Percentiles rank a stretch among this genome's conserved stretches.
phyloP scores from a whole-genome alignment of 2,797 vertebrate species.

The Rhabdophis nuchalis region DNA sequence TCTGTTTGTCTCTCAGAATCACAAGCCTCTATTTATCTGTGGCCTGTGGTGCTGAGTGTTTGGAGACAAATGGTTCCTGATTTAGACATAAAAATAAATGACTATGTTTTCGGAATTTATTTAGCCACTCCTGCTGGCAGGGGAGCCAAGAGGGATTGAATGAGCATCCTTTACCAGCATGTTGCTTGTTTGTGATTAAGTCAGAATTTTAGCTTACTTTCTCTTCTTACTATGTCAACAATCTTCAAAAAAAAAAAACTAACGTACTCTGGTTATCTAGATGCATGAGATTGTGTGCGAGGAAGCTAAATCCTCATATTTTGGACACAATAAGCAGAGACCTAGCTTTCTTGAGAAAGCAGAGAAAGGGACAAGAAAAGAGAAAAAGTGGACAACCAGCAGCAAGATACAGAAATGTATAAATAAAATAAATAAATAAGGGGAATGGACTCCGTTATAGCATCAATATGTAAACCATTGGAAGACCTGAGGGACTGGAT shows the following conservation, averaged over 20 bases:
- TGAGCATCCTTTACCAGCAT: background rate
- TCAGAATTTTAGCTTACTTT: background rate
- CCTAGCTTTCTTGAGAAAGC: background rate
- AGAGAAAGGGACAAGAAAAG: background rate
- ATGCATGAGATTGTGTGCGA: background rate
- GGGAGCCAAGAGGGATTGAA: background rate
- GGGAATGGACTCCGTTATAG: background rate
- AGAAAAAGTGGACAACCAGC: background rate
- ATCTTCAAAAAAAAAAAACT: background rate
- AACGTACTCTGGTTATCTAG: background rate
- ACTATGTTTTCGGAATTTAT: constrained; percentile 5
- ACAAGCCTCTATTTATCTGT: background rate
- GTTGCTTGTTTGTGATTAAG: background rate
- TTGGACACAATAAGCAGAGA: background rate
- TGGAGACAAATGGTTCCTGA: constrained; percentile 3
- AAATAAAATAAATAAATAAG: background rate
- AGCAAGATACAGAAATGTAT: background rate
- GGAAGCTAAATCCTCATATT: background rate
- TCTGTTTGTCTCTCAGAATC: background rate
- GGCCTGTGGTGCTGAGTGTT: background rate
- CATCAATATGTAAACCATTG: background rate
- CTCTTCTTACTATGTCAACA: background rate
- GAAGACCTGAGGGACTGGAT: background rate
- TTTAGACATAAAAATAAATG: constrained; percentile 6
- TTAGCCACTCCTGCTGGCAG: background rate